A percentile compares a stretch with the other conserved stretches of the same genome.
Conservation (phyloP, 2,797 vertebrate genomes). For the Semotilus atromaculatus region DNA sequence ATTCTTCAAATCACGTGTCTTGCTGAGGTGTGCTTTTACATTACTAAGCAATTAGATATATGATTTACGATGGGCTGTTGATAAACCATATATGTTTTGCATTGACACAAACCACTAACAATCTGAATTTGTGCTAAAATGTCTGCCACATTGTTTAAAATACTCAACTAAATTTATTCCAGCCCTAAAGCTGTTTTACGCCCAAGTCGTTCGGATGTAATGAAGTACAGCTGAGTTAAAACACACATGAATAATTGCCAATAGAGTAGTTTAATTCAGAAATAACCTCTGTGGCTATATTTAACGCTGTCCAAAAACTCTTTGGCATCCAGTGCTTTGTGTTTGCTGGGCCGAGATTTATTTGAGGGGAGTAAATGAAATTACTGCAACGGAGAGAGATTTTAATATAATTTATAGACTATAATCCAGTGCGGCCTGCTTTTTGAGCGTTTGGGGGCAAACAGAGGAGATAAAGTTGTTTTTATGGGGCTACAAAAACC, state of each 20-base stretch:
- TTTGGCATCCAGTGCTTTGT: constrained; percentile 20
- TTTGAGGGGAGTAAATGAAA: constrained; percentile 49
- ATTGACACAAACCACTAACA: not conserved
- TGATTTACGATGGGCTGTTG: not conserved
- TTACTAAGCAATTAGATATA: not conserved
- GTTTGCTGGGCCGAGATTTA: constrained; percentile 48
- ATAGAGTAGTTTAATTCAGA: constrained; percentile 35
- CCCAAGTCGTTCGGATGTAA: constrained; percentile 5
- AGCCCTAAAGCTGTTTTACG: constrained; percentile 14
- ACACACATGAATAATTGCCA: constrained; percentile 16
- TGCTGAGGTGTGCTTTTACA: not conserved
- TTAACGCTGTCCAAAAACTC: constrained; percentile 14
- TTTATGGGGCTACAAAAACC: constrained; percentile 42
- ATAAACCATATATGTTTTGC: not conserved
- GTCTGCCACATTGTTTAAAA: constrained; percentile 4
- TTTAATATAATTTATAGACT: constrained; percentile 54
- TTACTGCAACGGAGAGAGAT: constrained; percentile 52
- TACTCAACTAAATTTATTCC: constrained; percentile 1
- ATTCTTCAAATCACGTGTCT: not conserved
- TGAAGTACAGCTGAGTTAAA: constrained; percentile 32
- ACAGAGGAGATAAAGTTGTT: constrained; percentile 49
- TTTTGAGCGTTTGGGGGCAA: constrained; percentile 41
- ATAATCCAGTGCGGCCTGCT: constrained; percentile 45
- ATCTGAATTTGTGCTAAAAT: not conserved
- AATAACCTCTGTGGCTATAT: constrained; percentile 27